phyloP scores from a whole-genome alignment of 2,113 vertebrate species.

The Melanerpes aurifrons region DNA sequence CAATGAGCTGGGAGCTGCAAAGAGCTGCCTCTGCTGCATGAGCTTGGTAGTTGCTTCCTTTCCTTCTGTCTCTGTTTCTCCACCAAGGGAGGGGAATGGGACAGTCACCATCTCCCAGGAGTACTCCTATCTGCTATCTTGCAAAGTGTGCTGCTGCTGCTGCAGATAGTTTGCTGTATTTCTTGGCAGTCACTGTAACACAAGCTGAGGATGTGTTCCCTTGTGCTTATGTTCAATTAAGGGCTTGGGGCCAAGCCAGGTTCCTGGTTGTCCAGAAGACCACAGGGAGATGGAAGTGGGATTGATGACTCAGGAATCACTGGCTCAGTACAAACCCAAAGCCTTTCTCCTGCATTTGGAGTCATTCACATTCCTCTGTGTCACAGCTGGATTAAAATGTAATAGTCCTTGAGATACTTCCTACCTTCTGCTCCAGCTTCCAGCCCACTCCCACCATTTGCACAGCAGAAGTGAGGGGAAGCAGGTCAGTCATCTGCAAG shows the following conservation, averaged over 20 bases:
- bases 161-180: not conserved
- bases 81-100: not conserved
- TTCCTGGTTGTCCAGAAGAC: constrained; percentile 47
- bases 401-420: not conserved
- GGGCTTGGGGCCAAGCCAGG: constrained; percentile 10
- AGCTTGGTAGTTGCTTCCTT: not conserved
- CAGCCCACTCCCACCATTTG: not conserved
- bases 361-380: not conserved
- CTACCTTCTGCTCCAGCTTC: not conserved
- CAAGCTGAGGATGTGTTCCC: not conserved
- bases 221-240: constrained; percentile 3
- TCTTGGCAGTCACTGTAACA: not conserved
- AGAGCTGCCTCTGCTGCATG: not conserved
- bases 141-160: not conserved
- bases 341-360: not conserved
- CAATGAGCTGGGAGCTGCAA: not conserved
- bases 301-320: constrained; percentile 29
- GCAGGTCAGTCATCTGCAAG: fast-evolving
- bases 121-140: not conserved
- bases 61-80: not conserved
- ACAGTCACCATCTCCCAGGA: not conserved
- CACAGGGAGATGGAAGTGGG: constrained; percentile 9
- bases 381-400: not conserved
- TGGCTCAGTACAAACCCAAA: not conserved
- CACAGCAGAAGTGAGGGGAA: not conserved